Base-by-base conservation (phyloP, 2,797 vertebrate genomes). In the Eremophila alpestris region DNA sequence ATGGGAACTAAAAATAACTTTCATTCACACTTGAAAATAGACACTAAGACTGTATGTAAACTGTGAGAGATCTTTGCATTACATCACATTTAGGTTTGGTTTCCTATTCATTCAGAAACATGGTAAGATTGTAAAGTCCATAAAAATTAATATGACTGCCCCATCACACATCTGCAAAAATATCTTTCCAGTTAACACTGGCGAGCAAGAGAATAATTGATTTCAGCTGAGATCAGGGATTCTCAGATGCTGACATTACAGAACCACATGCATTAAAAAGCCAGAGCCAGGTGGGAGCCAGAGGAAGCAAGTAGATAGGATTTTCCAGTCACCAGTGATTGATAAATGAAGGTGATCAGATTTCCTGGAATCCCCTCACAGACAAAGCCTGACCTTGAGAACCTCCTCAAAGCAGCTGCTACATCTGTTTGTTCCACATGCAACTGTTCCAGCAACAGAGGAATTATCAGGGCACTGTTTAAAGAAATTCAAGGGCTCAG, bases 371-470 rank as follows among this genome's bases (percentile, higher is more conserved):
- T 83, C 45, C 71, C 46, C 68, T 78, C 43, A 40, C 34, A 92
- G 82, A 29, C 84, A 70, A 92, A 91, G 76, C 16, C 40, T 94
- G 87, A 95, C 94, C 90, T 94, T 90, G 85, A 86, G 65, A 90
- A 64, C 13, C 46, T 81, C 32, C 43, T 83, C 69, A 71, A 65
- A 89, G 69, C 83, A 86, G 65, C n/a, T 2, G 1, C 62, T 86
- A n/a, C 29, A 55, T 83, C 87, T 86, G 51, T 51, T 65, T 8
- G 2, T 38, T 94, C 36, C 76, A 75, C 43, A 88, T 83, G 68
- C 30, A 86, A 86, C 69, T 51, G 16, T 64, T 65, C 38, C 59
- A 78, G 51, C 36, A 70, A 58, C 0, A 81, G 55, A 74, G 34
- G 87, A 89, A 87, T 89, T 67, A 82, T 36, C 63, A 59, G 32